A percentile compares a stretch with the other conserved stretches of the same genome.
Evolutionary conservation across 2,888 invertebrate species (phyloP).

Genomic region (Harmothoe impar): DNA sequence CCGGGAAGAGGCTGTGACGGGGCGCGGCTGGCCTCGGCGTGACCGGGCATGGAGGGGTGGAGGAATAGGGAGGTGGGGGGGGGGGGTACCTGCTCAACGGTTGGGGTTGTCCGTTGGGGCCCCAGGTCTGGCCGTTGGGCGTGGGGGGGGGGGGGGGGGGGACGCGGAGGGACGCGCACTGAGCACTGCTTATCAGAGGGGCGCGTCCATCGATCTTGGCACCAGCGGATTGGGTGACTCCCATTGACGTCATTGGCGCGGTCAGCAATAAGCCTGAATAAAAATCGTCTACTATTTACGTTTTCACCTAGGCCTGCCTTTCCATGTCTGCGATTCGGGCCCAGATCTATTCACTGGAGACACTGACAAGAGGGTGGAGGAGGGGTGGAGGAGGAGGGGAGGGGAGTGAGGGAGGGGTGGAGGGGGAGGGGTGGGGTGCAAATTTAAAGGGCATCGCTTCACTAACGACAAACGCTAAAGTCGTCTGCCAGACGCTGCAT

Average conservation of each 20-base stretch:
- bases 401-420: not conserved
- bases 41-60: not conserved
- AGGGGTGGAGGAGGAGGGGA: not conserved
- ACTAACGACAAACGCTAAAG: no score
- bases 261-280: conserved; percentile 2
- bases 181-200: not conserved
- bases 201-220: conserved; percentile 38
- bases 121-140: not conserved
- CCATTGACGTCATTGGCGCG: conserved; percentile 44
- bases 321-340: not conserved
- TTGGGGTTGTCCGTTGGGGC: not conserved
- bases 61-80: not conserved
- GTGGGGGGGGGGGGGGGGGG: not conserved
- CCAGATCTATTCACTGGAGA: not conserved
- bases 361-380: not conserved
- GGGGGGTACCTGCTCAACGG: conserved; percentile 50
- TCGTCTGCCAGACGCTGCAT: no score
- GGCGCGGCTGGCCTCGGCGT: not conserved
- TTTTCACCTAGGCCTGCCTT: not conserved
- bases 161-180: not conserved
- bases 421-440: not conserved
- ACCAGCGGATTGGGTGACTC: conserved; percentile 43
- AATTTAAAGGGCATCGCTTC: not conserved
- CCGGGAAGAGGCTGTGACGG: conserved; percentile 7
- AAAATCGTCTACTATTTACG: conserved; percentile 45